Evolutionary conservation across 2,113 vertebrate genomes (phyloP).

Genomic region (Rhizomys pruinosus): DNA sequence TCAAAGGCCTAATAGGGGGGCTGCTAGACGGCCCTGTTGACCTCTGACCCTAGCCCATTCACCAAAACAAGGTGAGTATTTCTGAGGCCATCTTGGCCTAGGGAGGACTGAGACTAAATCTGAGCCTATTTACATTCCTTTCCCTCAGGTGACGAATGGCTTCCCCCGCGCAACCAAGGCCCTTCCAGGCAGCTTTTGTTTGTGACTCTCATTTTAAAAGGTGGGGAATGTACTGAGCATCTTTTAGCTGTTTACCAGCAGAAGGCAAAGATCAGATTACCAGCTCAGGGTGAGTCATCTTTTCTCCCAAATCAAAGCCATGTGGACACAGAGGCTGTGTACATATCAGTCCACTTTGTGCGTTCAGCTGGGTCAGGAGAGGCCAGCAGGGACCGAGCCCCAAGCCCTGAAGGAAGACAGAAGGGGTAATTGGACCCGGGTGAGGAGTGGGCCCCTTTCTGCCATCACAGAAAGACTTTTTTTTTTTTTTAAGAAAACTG

Average conservation of each 20-base stretch:
- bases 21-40: not conserved
- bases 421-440: not conserved
- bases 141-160: slow-evolving; percentile 46
- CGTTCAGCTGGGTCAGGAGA: not conserved
- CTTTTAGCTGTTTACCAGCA: slow-evolving; percentile 67
- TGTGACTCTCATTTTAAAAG: not conserved
- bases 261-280: slow-evolving; percentile 65
- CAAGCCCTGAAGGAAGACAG: not conserved
- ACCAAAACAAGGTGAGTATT: slow-evolving; percentile 49
- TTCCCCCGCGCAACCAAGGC: not conserved
- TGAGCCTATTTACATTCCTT: slow-evolving; percentile 44
- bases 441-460: not conserved
- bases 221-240: slow-evolving; percentile 12
- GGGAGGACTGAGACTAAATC: not conserved
- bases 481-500: not conserved
- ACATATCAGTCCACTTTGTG: not conserved
- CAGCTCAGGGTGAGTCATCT: slow-evolving; percentile 39
- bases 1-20: not conserved
- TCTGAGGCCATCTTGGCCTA: not conserved
- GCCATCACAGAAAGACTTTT: not conserved
- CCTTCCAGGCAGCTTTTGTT: slow-evolving; percentile 38
- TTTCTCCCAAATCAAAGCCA: slow-evolving; percentile 59
- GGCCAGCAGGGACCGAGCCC: not conserved
- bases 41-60: slow-evolving; percentile 44
- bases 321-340: slow-evolving; percentile 57